Evolutionary conservation across 2,888 invertebrate species (phyloP).

Genomic region (Hypomecis punctinalis): DNA sequence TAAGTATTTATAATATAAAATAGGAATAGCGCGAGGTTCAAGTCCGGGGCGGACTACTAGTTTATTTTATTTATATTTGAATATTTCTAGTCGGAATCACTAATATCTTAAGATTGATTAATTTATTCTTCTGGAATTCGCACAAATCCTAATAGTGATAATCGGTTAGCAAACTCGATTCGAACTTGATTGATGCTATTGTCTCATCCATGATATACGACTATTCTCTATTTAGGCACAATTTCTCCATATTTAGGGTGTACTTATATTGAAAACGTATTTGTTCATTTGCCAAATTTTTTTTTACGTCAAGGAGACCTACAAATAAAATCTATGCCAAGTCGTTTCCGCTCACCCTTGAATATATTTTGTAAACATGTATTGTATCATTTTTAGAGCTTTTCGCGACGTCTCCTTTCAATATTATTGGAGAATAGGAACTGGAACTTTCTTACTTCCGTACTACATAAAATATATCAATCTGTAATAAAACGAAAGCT

Average conservation of each 20-base stretch:
- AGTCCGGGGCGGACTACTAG: too few species aligned
- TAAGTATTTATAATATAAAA: too few species aligned
- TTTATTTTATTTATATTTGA: too few species aligned
- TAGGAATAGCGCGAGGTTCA: too few species aligned
- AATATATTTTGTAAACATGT: conserved; percentile 12
- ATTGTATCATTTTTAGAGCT: conserved; percentile 10
- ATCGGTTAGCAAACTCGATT: background rate
- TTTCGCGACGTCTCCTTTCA: background rate
- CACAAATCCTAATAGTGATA: too few species aligned
- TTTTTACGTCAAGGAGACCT: conserved; percentile 7
- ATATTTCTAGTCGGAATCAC: background rate
- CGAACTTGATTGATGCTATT: conserved; percentile 12
- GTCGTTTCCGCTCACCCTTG: conserved; percentile 19
- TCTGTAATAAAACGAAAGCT: too few species aligned
- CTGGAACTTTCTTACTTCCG: background rate
- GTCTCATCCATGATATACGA: conserved; percentile 16
- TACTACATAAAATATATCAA: too few species aligned
- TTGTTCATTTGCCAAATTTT: conserved; percentile 21
- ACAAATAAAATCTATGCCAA: conserved; percentile 11
- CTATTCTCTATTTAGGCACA: conserved; percentile 13
- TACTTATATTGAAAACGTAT: conserved; percentile 23
- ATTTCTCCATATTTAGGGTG: conserved; percentile 17
- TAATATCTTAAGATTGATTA: background rate
- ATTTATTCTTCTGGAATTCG: background rate
- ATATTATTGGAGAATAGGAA: background rate